Base-by-base conservation (phyloP, 2,113 vertebrate species). In the Albula goreensis region DNA sequence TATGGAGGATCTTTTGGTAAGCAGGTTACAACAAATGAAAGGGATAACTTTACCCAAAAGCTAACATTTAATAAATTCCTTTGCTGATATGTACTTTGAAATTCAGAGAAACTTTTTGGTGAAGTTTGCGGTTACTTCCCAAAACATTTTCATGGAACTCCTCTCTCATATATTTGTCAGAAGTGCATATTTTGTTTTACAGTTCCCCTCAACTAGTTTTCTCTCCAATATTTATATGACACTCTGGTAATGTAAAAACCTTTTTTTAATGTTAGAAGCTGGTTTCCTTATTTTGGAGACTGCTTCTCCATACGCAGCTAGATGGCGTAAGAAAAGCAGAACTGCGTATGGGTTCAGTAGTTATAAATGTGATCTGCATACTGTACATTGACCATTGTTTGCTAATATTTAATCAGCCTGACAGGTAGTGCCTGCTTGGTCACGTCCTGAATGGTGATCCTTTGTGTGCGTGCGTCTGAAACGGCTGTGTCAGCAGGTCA, bases 401-500 rank as follows among this genome's bases (percentile, higher is more conserved):
- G 74, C 70, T 80, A 80, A 66, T 87, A 49, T 87, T 87, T 87
- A 31, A 87, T 87, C 82, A 50, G 77, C n/a, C 15, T 31, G 31
- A 80, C 15, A 53, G 13, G 50, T 10, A 60, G 11, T 50, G 41
- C 77, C 52, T 80, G 82, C 41, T 77, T 57, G 48, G 25, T 50
- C 56, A 51, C 8, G 19, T 56, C 6, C 52, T n/a, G 13, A 56
- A 85, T 53, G 50, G 8, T 15, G n/a, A 13, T 31, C 51, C 19
- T 80, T 83, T 80, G n/a, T 66, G 81, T 50, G 53, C 22, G 13
- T 83, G n/a, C 52, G 66, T 51, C 52, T 74, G 50, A 48, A 63
- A 50, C 19, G 25, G 49, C 70, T 19, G 1, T n/a, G 11, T 56
- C 51, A 50, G 74, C 70, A 17, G 48, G 31, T 82, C 51, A 22